Evolutionary conservation across 1,140 invertebrate species (phyloP), one percentile per base, ranked within the genome.

Genomic region (Babylonia areolata): DNA sequence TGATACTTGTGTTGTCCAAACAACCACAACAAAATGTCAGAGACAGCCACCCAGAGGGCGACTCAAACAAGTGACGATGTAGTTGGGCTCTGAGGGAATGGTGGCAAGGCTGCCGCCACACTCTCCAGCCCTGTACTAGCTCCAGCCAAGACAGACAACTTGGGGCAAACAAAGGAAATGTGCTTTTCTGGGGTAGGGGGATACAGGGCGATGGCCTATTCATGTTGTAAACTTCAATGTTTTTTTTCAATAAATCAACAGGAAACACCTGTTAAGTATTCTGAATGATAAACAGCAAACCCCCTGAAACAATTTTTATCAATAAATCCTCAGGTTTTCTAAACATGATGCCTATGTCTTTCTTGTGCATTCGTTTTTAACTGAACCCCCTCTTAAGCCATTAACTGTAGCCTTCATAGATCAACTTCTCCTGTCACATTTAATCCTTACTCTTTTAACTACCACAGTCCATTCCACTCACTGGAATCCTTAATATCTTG

Each of bases 151-250:
- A 84, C 82, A 84, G 82, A 71, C 64, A 71, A 40, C 82, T 75
- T 35, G 20, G 33, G 82, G 64, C 82, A 84, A 84, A 84, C 82
- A 84, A 84, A 84, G 82, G 69, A 75, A 84, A 84, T 84, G 82
- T 84, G 82, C 82, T 84, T 84, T 15, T 64, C 0, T n/a, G 5
- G 58, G 58, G 58, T 12, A 23, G 12, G 58, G 58, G 58, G 58
- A 11, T 6, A 20, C 58, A 64, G 20, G 28, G 58, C 58, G 28
- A 64, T 40, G 39, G 39, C 64, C 31, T 73, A 23, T 39, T 35
- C 82, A 33, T 73, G 42, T 81, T 54, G 58, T 64, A n/a, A 64
- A 3, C 23, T 64, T 64, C 23, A 23, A 1, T 64, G 5, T 23
- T 64, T 64, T 64, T 6, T 0, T 5, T 6, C 5, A 64, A n/a